Evolutionary conservation across 92 coral and sea anemone species (phyloP).

Genomic region (Montipora capitata): DNA sequence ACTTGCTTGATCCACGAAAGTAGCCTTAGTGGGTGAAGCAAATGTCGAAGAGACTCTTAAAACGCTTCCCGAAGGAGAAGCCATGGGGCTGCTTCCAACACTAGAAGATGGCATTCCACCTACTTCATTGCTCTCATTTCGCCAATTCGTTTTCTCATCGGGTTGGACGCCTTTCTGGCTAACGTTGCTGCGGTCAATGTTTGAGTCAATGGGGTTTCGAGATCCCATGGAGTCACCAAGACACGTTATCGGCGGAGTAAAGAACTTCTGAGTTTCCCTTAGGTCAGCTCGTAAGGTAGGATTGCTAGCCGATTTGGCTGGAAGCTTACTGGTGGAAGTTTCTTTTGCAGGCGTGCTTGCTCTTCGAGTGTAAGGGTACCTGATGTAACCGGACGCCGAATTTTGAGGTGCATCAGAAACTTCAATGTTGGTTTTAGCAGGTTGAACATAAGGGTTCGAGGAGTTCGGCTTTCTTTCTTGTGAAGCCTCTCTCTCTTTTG

Average conservation of each 20-base stretch:
- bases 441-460: background rate
- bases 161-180: background rate
- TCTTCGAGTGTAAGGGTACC: constrained; percentile 40
- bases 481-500: background rate
- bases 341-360: constrained; percentile 37
- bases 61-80: constrained; percentile 12
- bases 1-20: background rate
- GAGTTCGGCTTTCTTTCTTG: constrained; percentile 14
- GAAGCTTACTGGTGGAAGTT: constrained; percentile 18
- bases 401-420: background rate
- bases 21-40: background rate
- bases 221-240: background rate
- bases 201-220: background rate
- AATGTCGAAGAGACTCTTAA: background rate
- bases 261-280: constrained; percentile 12
- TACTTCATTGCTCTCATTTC: background rate
- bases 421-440: background rate
- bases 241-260: background rate
- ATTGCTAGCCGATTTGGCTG: constrained; percentile 38
- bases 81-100: constrained; percentile 3
- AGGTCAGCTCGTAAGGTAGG: constrained; percentile 23
- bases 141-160: background rate
- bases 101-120: constrained; percentile 10
- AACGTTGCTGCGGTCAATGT: background rate
- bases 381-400: constrained; percentile 12